A percentile compares a stretch with the other conserved stretches of the same genome.
phyloP scores from a whole-genome alignment of 2,888 invertebrate genomes.

The Thecocarcelia acutangulata region DNA sequence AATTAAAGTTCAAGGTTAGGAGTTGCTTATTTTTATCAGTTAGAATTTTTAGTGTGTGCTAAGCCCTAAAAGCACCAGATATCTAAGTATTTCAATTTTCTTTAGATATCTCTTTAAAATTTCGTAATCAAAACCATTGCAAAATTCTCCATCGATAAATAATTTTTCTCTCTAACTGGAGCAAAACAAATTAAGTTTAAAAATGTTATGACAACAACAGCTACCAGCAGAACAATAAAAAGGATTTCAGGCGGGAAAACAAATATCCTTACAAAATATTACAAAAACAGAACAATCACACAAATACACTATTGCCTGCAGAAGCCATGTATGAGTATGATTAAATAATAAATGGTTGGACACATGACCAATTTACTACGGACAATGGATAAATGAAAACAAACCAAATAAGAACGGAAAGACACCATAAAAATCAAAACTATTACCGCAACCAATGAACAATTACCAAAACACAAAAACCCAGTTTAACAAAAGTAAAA shows the following conservation, averaged over 20 bases:
- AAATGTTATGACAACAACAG: constrained; percentile 63
- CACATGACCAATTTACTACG: constrained; percentile 75
- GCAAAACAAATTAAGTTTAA: constrained; percentile 1
- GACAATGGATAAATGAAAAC: constrained; percentile 74
- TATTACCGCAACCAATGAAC: constrained; percentile 65
- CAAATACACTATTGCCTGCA: background rate
- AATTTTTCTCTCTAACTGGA: constrained; percentile 6
- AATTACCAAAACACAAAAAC: constrained; percentile 38
- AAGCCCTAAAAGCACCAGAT: too few species aligned
- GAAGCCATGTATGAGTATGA: constrained; percentile 44
- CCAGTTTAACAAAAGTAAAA: constrained; percentile 18
- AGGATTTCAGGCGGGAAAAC: background rate
- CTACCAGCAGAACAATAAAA: constrained; percentile 49
- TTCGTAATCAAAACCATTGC: background rate
- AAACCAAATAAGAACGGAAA: constrained; percentile 32
- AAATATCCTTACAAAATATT: constrained; percentile 21
- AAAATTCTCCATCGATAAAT: background rate
- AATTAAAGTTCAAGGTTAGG: too few species aligned
- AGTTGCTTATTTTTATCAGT: too few species aligned
- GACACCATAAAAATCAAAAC: constrained; percentile 63
- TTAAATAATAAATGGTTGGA: constrained; percentile 61
- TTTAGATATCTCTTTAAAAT: background rate
- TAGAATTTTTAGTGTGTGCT: too few species aligned
- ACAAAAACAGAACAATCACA: constrained; percentile 46
- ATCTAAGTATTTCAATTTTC: background rate